A percentile compares a stretch with the other conserved stretches of the same genome.
Evolutionary conservation across 2,797 vertebrate genomes (phyloP).

Genomic region (Sebastes vulpes): DNA sequence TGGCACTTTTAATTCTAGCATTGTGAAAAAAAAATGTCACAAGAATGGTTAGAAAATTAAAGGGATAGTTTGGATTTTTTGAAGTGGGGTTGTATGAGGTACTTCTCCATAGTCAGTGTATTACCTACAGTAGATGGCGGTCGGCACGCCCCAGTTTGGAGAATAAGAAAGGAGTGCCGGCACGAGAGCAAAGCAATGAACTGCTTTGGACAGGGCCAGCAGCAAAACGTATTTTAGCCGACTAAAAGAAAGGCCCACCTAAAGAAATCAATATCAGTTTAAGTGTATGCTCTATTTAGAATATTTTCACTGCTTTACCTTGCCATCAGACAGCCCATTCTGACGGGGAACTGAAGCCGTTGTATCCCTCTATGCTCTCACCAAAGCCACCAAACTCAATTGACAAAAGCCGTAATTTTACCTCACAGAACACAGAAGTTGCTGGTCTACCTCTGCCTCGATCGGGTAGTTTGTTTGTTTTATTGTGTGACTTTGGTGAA

Average conservation of each 20-base stretch:
- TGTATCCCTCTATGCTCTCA: background rate
- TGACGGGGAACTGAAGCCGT: too few species aligned
- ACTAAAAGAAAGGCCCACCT: background rate
- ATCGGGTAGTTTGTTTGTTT: background rate
- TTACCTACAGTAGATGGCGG: background rate
- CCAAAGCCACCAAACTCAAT: background rate
- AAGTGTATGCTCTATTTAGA: background rate
- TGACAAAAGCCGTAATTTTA: background rate
- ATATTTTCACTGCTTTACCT: too few species aligned
- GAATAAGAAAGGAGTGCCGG: background rate
- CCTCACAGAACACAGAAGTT: background rate
- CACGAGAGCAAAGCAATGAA: background rate
- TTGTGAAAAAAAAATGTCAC: background rate
- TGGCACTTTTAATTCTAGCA: conserved; percentile 32
- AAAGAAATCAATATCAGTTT: background rate
- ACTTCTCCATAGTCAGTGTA: background rate
- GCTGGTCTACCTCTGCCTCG: background rate
- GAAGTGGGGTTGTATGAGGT: background rate
- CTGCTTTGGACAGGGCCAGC: background rate
- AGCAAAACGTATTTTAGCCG: too few species aligned
- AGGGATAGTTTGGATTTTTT: background rate
- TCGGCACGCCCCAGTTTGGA: background rate
- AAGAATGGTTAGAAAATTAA: background rate
- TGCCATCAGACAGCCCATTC: too few species aligned
- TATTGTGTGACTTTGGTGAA: background rate